A percentile compares a stretch with the other conserved stretches of the same genome.
These are phyloP conservation scores for Crotalus adamanteus DNA, from an alignment of 2,797 vertebrate species.

Conservation along the genomic window DNA sequence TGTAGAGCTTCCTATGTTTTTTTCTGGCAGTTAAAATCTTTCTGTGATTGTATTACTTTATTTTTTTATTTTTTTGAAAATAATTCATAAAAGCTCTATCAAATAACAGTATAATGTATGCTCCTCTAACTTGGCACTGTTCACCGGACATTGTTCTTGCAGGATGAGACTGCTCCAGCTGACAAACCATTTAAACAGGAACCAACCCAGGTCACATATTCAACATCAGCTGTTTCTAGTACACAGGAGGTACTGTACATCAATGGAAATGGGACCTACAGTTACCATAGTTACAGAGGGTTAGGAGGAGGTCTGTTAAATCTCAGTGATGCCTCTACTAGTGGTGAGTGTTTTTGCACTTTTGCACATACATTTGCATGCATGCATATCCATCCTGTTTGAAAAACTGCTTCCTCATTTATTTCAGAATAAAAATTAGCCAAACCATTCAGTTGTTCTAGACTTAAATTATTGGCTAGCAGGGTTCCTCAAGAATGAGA, in stretches of 20 bases:
- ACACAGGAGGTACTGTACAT: constrained; percentile 84
- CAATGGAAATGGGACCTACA: constrained; percentile 84
- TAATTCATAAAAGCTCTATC: background rate
- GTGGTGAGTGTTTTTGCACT: constrained; percentile 72
- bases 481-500: background rate
- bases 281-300: constrained; percentile 85
- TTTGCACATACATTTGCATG: constrained; percentile 16
- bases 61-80: constrained; percentile 17
- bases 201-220: constrained; percentile 75
- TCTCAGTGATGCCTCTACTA: constrained; percentile 79
- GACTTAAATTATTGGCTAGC: background rate
- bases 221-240: constrained; percentile 76
- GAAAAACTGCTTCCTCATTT: constrained; percentile 1
- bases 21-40: constrained; percentile 33
- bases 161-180: constrained; percentile 75
- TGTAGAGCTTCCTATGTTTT: constrained; percentile 6
- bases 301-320: constrained; percentile 81
- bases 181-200: constrained; percentile 80
- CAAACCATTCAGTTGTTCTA: background rate
- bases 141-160: constrained; percentile 53
- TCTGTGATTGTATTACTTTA: constrained; percentile 15
- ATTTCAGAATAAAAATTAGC: constrained; percentile 1
- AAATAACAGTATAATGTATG: constrained; percentile 9
- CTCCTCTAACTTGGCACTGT: constrained; percentile 22
- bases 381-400: background rate